Base-by-base conservation (phyloP, 2,888 invertebrate species). In the Scelioninae gen. 2 region DNA sequence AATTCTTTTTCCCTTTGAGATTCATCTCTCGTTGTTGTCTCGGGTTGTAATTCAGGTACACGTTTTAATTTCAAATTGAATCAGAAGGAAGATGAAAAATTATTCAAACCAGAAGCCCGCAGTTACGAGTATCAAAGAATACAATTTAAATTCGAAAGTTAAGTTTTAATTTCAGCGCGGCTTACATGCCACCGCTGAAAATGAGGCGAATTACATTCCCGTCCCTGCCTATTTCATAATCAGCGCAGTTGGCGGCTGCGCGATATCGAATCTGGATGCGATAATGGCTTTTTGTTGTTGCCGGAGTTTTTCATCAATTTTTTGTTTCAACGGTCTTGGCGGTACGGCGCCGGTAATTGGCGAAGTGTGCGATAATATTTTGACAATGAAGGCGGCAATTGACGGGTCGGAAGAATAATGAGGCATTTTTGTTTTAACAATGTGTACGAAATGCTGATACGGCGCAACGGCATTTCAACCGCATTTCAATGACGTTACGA, bases 51-150 rank as follows among this genome's bases (percentile, higher is more conserved):
- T 64, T 71, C 58, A 15, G 48, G 35, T 50, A 10, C 57, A 16
- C 33, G 50, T 63, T 70, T 71, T 64, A 64, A 70, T 63, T 63
- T 63, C 33, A 70, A 71, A 71, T 57, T 64, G 64, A 58, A 60
- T 65, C 50, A 33, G 39, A 52, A 72, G 46, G 60, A 64, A 48
- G 64, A 58, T 45, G 57, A 64, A 71, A 58, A 71, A 71, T 64
- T 71, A 58, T 70, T 58, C 52, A 50, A 58, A 52, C 52, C 45
- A 45, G 45, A 37, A 57, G 3, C 25, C 43, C n/a, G 63, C 69
- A 31, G 69, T 58, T 45, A 58, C 50, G 71, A 58, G 58, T 71
- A 64, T 64, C 52, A 71, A 71, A 64, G 50, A 58, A 57, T 45
- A 64, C 50, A 50, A 57, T 52, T 64, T 58, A 50, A 58, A 58